These are phyloP conservation scores for Carapus acus DNA, from an alignment of 2,797 vertebrate species.

Conservation along the genomic window DNA sequence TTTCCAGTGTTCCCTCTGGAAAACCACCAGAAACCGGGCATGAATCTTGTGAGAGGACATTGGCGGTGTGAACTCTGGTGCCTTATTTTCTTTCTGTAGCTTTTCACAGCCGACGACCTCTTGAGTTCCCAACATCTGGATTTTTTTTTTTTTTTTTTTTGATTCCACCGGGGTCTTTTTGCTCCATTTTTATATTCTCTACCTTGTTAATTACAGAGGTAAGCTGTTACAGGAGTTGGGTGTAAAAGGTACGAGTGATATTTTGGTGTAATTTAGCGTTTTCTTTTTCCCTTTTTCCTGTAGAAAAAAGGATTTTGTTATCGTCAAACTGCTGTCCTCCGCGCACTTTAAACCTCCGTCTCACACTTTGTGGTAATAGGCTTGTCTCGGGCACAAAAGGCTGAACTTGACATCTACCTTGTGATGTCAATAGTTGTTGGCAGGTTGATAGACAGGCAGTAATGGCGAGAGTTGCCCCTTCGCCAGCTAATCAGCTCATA, in stretches of 20 bases:
- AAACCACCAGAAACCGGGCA: conserved; percentile 38
- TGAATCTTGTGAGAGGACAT: conserved; percentile 54
- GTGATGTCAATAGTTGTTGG: conserved; percentile 77
- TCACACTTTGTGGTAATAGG: conserved; percentile 71
- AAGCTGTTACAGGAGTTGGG: conserved; percentile 16
- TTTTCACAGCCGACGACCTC: conserved; percentile 27
- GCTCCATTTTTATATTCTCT: conserved; percentile 12
- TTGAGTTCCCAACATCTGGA: conserved; percentile 22
- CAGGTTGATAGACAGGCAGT: conserved; percentile 81
- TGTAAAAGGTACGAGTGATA: conserved; percentile 11
- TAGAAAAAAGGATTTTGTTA: conserved; percentile 45
- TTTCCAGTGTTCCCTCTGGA: conserved; percentile 32
- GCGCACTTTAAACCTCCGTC: conserved; percentile 51
- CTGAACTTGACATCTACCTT: conserved; percentile 81
- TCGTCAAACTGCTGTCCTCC: conserved; percentile 49
- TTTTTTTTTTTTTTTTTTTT: conserved; percentile 21
- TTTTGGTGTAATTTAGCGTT: conserved; percentile 35
- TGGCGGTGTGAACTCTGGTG: conserved; percentile 34
- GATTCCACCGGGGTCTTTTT: conserved; percentile 1
- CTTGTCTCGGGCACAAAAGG: conserved; percentile 79
- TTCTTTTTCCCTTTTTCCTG: conserved; percentile 24
- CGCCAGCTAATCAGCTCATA: conserved; percentile 83
- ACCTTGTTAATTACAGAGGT: conserved; percentile 31
- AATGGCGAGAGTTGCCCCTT: conserved; percentile 72
- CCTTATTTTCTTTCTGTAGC: conserved; percentile 25